phyloP scores from a whole-genome alignment of 2,113 vertebrate species.

The Tragelaphus strepsiceros region DNA sequence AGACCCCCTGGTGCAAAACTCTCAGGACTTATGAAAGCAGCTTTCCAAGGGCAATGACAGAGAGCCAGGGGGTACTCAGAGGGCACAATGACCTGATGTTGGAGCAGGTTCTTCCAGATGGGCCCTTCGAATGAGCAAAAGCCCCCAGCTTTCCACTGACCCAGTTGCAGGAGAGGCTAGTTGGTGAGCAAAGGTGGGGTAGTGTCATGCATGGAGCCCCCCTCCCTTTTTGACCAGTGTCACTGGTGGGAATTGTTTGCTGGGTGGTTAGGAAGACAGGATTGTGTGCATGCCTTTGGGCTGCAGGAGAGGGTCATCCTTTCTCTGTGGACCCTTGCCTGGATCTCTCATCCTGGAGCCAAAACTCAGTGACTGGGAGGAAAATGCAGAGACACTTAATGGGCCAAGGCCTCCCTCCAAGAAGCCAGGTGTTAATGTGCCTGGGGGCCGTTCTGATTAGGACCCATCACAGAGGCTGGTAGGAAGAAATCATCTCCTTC shows the following conservation, averaged over 20 bases:
- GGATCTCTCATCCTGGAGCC: not conserved
- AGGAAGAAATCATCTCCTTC: not conserved
- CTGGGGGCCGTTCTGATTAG: not conserved
- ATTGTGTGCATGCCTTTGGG: fast-evolving
- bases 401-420: not conserved
- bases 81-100: not conserved
- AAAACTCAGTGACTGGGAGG: not conserved
- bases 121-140: not conserved
- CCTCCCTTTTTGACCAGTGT: not conserved
- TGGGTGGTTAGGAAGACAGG: not conserved
- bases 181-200: not conserved
- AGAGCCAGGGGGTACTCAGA: not conserved
- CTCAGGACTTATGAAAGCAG: not conserved
- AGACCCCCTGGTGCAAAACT: not conserved
- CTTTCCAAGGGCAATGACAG: not conserved
- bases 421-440: not conserved
- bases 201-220: not conserved
- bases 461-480: not conserved
- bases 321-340: not conserved
- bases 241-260: not conserved
- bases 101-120: not conserved
- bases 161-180: not conserved
- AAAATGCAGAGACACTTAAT: not conserved
- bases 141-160: too few relatives aligned
- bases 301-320: too few relatives aligned